phyloP scores from a whole-genome alignment of 1,140 invertebrate species.

The Dinothrombium tinctorium region DNA sequence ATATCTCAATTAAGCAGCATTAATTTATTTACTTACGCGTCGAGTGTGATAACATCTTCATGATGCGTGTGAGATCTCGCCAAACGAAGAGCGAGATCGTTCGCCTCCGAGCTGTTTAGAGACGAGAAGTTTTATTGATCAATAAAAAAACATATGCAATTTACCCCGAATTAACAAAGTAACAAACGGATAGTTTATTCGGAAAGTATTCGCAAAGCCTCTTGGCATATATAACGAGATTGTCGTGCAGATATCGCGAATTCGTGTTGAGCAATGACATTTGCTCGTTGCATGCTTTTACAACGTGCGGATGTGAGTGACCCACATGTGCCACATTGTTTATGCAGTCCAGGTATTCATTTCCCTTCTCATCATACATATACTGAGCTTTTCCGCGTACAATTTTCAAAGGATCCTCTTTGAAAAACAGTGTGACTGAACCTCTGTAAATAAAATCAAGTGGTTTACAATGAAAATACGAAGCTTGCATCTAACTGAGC shows the following conservation, averaged over 20 bases:
- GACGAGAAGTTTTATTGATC: no score
- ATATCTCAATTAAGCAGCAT: no score
- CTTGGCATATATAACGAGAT: constrained; percentile 70
- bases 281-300: constrained; percentile 60
- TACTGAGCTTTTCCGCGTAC: constrained; percentile 68
- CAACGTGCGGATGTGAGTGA: constrained; percentile 83
- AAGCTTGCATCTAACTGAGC: no score
- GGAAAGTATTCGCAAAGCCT: constrained; percentile 52
- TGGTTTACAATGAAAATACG: no score
- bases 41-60: constrained; percentile 68
- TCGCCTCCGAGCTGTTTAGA: constrained; percentile 70
- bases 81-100: constrained; percentile 79
- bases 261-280: constrained; percentile 77
- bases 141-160: constrained; percentile 4
- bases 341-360: constrained; percentile 84
- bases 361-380: constrained; percentile 82
- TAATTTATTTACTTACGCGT: constrained; percentile 89
- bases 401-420: constrained; percentile 69
- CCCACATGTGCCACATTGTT: constrained; percentile 98
- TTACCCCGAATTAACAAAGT: constrained; percentile 78
- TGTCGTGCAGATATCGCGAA: constrained; percentile 82
- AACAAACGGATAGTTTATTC: constrained; percentile 51
- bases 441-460: constrained; percentile 32
- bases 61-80: constrained; percentile 65
- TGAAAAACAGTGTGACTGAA: constrained; percentile 82